Evolutionary conservation across 2,113 vertebrate species (phyloP).

Genomic region (Orientallactaga bullata): DNA sequence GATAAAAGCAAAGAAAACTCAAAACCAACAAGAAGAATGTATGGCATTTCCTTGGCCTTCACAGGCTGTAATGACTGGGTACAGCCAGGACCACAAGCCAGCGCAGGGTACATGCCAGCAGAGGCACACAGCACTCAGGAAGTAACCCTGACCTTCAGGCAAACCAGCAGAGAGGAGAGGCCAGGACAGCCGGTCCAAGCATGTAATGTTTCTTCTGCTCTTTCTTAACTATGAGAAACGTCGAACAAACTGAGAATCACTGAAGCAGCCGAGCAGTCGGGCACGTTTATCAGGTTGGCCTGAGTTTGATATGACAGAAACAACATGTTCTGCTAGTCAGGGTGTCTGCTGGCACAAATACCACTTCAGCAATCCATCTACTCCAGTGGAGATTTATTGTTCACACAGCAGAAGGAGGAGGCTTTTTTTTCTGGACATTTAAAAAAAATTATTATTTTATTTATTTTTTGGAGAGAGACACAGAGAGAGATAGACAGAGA

Average conservation of each 20-base stretch:
- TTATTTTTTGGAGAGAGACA: no score
- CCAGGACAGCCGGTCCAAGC: not conserved
- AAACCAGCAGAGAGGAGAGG: not conserved
- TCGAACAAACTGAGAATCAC: constrained; percentile 13
- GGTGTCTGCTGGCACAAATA: constrained; percentile 53
- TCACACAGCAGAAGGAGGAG: constrained; percentile 2
- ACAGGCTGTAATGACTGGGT: not conserved
- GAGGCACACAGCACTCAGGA: not conserved
- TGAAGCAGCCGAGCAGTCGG: constrained; percentile 36
- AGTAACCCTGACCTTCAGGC: not conserved
- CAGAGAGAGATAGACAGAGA: no score
- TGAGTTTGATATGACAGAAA: constrained; percentile 68
- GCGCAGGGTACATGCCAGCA: not conserved
- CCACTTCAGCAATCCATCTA: constrained; percentile 40
- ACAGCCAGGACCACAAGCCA: constrained; percentile 14
- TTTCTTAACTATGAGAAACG: constrained; percentile 30
- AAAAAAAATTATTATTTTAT: no score
- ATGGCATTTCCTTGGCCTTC: not conserved
- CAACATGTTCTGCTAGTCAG: constrained; percentile 59
- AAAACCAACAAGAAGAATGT: not conserved
- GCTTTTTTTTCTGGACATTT: no score
- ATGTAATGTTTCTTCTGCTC: not conserved
- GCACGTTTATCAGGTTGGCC: constrained; percentile 66
- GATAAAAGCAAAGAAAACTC: constrained; percentile 27
- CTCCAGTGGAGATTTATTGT: constrained; percentile 40